Evolutionary conservation across 2,797 vertebrate genomes (phyloP).

Genomic region (Pteronotus mesoamericanus): DNA sequence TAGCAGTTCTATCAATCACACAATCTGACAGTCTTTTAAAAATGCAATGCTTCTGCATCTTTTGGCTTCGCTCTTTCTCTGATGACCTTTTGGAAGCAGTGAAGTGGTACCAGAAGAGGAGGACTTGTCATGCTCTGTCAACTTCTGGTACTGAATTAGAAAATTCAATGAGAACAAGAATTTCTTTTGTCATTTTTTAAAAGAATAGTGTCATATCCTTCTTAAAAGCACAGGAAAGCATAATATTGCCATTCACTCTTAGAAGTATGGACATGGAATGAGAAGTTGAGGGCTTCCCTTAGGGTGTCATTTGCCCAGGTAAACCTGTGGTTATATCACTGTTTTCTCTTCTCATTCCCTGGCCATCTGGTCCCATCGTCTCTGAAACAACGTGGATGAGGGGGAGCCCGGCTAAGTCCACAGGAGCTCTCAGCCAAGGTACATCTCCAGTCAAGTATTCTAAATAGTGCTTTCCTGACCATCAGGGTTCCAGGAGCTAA

Average conservation of each 20-base stretch:
- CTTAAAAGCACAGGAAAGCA: not conserved
- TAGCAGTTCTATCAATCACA: slow-evolving; percentile 30
- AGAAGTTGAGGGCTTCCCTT: not conserved
- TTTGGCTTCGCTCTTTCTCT: not conserved
- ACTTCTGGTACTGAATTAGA: not conserved
- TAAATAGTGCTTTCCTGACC: not conserved
- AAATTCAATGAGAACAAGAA: not conserved
- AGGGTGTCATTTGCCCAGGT: not conserved
- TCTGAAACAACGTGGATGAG: not conserved
- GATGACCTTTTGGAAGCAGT: slow-evolving; percentile 9
- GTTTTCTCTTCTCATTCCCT: not conserved
- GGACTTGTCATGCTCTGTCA: not conserved
- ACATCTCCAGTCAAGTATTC: not conserved
- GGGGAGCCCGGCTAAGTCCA: not conserved
- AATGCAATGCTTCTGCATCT: not conserved
- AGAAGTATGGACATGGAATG: not conserved
- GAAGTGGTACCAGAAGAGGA: not conserved
- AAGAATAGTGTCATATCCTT: not conserved
- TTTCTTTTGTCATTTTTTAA: not conserved
- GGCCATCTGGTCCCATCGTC: not conserved
- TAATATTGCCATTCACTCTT: not conserved
- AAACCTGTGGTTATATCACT: not conserved
- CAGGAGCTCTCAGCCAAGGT: not conserved
- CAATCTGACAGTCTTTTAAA: not conserved
- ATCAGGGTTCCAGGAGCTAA: not conserved